Evolutionary conservation across 2,797 vertebrate genomes (phyloP).

Genomic region (Malurus leucopterus): DNA sequence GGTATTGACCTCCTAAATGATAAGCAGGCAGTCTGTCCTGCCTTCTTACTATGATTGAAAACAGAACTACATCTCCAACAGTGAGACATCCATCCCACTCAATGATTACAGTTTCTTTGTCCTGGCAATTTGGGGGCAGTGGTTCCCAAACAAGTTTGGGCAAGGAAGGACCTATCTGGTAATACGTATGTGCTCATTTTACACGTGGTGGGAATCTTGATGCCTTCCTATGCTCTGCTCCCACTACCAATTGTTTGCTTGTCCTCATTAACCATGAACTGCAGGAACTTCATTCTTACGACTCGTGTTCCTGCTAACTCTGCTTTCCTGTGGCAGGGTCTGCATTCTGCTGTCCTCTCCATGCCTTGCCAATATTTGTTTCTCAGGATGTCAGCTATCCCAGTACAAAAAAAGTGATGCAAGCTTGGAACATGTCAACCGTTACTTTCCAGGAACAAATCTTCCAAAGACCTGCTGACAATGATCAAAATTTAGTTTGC

Average conservation of each 20-base stretch:
- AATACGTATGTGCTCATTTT: background rate
- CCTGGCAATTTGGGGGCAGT: background rate
- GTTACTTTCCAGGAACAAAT: background rate
- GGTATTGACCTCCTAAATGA: background rate
- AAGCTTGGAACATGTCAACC: background rate
- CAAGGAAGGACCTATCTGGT: background rate
- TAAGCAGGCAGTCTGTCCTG: background rate
- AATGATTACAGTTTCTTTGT: background rate
- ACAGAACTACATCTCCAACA: background rate
- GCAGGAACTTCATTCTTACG: background rate
- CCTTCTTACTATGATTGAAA: background rate
- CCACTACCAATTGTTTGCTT: background rate
- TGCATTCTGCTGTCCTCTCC: background rate
- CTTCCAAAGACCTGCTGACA: background rate
- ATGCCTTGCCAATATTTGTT: background rate
- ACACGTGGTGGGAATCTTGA: background rate
- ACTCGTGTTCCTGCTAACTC: background rate
- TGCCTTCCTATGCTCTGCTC: background rate
- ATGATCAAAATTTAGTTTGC: background rate
- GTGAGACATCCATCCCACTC: background rate
- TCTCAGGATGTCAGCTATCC: background rate
- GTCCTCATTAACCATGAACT: background rate
- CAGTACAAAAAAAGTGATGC: background rate
- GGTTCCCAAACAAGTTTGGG: background rate
- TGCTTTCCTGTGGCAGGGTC: background rate